phyloP scores from a whole-genome alignment of 1,140 invertebrate species.

The Cotesia vestalis region DNA sequence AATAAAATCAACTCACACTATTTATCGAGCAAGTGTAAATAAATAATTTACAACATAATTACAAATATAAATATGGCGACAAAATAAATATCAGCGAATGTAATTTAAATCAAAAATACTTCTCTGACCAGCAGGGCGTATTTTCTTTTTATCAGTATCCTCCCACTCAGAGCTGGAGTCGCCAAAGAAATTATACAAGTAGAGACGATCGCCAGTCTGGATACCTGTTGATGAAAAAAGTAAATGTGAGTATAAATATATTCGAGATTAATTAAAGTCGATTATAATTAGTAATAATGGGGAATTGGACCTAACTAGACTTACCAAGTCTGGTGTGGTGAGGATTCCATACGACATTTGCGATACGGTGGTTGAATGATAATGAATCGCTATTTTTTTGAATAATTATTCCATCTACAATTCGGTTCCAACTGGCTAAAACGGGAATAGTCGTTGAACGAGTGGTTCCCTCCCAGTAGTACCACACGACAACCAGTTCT shows the following conservation, averaged over 20 bases:
- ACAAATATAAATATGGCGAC: background rate
- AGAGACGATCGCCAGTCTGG: slow-evolving; percentile 33
- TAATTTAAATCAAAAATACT: slow-evolving; percentile 24
- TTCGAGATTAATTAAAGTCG: too few species aligned
- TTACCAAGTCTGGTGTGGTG: background rate
- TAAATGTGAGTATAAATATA: slow-evolving; percentile 18
- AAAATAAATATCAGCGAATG: slow-evolving; percentile 27
- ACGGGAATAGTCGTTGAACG: slow-evolving; percentile 42
- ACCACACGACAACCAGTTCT: slow-evolving; percentile 56
- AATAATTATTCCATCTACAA: slow-evolving; percentile 45
- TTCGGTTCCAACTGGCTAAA: slow-evolving; percentile 44
- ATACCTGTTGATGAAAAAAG: slow-evolving; percentile 2
- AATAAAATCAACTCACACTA: background rate
- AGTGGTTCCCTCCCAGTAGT: slow-evolving; percentile 33
- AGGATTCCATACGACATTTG: background rate
- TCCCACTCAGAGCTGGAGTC: slow-evolving; percentile 31
- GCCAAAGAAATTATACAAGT: slow-evolving; percentile 52
- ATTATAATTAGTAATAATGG: background rate
- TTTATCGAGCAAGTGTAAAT: background rate
- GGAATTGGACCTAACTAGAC: background rate
- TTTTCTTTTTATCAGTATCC: slow-evolving; percentile 13
- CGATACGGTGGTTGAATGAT: background rate
- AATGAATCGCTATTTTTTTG: background rate
- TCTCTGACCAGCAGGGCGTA: slow-evolving; percentile 19
- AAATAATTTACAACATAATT: background rate